phyloP scores from a whole-genome alignment of 2,797 vertebrate genomes.

The Sylvilagus floridanus region DNA sequence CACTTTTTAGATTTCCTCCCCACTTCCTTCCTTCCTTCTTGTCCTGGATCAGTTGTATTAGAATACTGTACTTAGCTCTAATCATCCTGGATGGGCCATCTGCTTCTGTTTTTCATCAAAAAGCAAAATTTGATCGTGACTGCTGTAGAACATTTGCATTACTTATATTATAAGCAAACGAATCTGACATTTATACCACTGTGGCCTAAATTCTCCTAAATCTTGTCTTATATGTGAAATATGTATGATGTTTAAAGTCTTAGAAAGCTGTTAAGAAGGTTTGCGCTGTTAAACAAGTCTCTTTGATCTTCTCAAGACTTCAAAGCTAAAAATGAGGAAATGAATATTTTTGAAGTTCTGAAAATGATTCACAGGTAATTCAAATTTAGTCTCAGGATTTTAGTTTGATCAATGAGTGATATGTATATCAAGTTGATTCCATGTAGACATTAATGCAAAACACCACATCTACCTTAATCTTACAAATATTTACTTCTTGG shows the following conservation, averaged over 20 bases:
- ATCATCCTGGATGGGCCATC: constrained; percentile 51
- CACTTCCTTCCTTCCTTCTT: not conserved
- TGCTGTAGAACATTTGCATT: constrained; percentile 55
- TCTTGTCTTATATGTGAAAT: constrained; percentile 71
- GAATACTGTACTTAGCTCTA: constrained; percentile 61
- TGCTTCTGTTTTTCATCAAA: constrained; percentile 64
- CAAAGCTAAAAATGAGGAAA: constrained; percentile 66
- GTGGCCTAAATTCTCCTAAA: constrained; percentile 78
- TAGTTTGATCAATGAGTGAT: constrained; percentile 70
- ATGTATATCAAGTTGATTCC: constrained; percentile 62
- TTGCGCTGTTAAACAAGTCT: constrained; percentile 47
- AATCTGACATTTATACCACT: constrained; percentile 77
- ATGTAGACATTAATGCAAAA: constrained; percentile 50
- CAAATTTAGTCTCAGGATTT: constrained; percentile 79
- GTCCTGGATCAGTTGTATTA: constrained; percentile 52
- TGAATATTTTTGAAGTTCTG: constrained; percentile 74
- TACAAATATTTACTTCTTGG: constrained; percentile 43
- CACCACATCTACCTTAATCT: constrained; percentile 5
- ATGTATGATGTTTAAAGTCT: constrained; percentile 59
- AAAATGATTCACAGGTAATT: constrained; percentile 79
- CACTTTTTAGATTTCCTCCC: not conserved
- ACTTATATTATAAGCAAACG: constrained; percentile 74
- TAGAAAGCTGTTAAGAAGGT: constrained; percentile 73
- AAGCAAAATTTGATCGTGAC: constrained; percentile 51
- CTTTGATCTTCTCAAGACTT: constrained; percentile 80